Base-by-base conservation (phyloP, 2,113 vertebrate genomes). In the Bubo bubo region DNA sequence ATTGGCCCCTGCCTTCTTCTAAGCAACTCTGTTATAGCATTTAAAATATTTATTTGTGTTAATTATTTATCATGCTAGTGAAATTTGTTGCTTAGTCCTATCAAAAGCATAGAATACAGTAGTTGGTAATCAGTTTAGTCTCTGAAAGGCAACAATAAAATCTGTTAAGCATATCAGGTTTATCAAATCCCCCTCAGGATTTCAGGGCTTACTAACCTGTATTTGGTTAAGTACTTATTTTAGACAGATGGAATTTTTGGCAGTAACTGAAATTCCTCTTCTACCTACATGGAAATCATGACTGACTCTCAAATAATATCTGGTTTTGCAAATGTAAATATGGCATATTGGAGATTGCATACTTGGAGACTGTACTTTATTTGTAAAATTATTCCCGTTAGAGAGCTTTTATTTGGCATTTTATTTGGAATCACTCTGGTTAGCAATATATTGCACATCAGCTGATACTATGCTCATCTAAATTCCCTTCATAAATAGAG, bases 201-300 rank as follows among this genome's bases (percentile, higher is more conserved):
- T 95, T 88, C 67, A 83, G 75, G 79, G 75, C 14, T 95, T 94
- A 79, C 86, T 83, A 90, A 90, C 85, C 86, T 88, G 70, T 76
- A 56, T 97, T 95, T 91, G 90, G 81, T 79, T 91, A 95, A 94
- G 47, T 72, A 63, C 60, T 91, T 89, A 64, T 35, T 91, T 95
- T 47, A 95, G 79, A 87, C 93, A 95, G 91, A 83, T 66, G 91
- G 94, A 90, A 76, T 94, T 92, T 81, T 86, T 96, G 85, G 79
- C 93, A 81, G 85, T 83, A 47, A 67, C 39, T 79, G 90, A 85
- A 92, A 97, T 95, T 96, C 88, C 37, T 93, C 32, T 79, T 66
- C 62, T 75, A 70, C 79, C 84, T 97, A 58, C 71, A 76, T 80
- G 63, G 45, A 95, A 83, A 83, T 83, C 32, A 7, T 74, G 70